These are phyloP conservation scores for Syrmaticus mikado DNA, from an alignment of 2,113 vertebrate genomes.

Conservation along the genomic window DNA sequence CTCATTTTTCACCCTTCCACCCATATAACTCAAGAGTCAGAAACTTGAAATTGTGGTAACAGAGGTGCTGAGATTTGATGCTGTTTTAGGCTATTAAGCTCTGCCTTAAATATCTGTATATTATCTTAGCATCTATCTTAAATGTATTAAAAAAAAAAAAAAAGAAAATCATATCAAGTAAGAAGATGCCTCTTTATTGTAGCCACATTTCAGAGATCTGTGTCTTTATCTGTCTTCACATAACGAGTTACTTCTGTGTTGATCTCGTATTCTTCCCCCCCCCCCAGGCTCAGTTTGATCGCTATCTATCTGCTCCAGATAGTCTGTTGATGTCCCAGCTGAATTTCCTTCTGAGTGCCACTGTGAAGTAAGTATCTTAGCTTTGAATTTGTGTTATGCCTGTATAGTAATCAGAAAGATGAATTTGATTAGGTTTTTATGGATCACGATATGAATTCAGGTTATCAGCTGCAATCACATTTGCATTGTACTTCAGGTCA, in stretches of 20 bases:
- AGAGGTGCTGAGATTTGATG: background rate
- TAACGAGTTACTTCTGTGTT: background rate
- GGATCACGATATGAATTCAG: background rate
- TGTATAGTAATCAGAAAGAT: background rate
- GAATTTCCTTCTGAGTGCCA: conserved; percentile 94
- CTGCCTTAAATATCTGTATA: background rate
- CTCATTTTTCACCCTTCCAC: background rate
- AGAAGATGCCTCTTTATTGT: background rate
- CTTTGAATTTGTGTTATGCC: background rate
- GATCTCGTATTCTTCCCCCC: background rate
- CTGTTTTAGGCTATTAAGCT: background rate
- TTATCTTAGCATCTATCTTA: background rate
- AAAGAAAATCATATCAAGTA: background rate
- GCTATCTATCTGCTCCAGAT: conserved; percentile 94
- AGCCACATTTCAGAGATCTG: background rate
- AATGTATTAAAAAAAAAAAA: background rate
- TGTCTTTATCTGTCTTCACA: background rate
- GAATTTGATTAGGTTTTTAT: conserved; percentile 11
- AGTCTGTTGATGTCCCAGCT: conserved; percentile 92
- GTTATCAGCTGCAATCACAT: background rate
- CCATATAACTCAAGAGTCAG: background rate
- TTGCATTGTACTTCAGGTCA: conserved; percentile 8
- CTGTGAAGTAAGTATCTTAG: conserved; percentile 90
- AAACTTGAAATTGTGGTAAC: background rate
- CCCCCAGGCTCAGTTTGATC: conserved; percentile 93